phyloP scores from a whole-genome alignment of 2,797 vertebrate genomes.

The Phataginus tricuspis region DNA sequence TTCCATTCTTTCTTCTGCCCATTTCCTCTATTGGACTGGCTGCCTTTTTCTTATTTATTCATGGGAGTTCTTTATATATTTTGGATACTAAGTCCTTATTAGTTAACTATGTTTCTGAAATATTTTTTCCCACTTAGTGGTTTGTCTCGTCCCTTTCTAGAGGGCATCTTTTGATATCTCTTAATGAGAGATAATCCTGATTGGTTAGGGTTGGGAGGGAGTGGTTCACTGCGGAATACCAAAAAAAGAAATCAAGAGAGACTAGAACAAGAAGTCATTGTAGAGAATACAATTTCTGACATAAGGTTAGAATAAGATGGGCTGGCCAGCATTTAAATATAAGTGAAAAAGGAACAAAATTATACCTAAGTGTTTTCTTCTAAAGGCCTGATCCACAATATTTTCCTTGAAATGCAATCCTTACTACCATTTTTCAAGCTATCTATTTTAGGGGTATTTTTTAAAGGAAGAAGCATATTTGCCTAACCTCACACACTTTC shows the following conservation, averaged over 20 bases:
- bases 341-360: neutral
- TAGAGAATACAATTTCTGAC: neutral
- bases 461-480: neutral
- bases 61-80: neutral
- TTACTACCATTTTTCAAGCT: constrained; percentile 32
- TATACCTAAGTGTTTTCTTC: neutral
- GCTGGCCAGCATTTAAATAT: neutral
- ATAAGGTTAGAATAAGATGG: neutral
- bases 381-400: neutral
- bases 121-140: neutral
- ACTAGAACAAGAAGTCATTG: neutral
- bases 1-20: neutral
- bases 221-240: neutral
- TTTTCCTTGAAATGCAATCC: neutral
- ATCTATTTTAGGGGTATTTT: neutral
- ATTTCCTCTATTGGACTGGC: neutral
- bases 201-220: neutral
- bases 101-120: neutral
- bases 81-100: neutral
- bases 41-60: neutral
- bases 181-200: neutral
- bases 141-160: neutral
- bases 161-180: neutral
- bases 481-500: neutral
- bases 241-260: neutral